These are phyloP conservation scores for Eulithis testata DNA, from an alignment of 2,888 invertebrate species.

Conservation along the genomic window DNA sequence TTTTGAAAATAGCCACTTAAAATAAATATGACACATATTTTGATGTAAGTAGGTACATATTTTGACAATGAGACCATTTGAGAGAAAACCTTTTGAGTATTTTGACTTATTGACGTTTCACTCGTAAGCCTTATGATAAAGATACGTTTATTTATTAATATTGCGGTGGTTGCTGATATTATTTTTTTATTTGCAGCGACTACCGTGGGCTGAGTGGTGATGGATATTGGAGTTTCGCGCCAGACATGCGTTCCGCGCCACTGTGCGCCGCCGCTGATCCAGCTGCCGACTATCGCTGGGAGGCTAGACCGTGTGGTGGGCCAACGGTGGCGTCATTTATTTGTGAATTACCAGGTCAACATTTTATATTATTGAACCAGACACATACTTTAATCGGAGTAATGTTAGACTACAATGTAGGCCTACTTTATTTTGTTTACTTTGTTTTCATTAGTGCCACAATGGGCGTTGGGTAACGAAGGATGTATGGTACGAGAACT, in stretches of 20 bases:
- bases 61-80: too few relatives aligned
- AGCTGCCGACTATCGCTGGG: slow-evolving; percentile 91
- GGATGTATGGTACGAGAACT: slow-evolving; percentile 89
- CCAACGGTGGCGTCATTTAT: slow-evolving; percentile 91
- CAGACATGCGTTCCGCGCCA: slow-evolving; percentile 84
- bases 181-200: slow-evolving; percentile 68
- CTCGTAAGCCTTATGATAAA: slow-evolving; percentile 5
- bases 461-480: slow-evolving; percentile 88
- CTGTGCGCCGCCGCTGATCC: slow-evolving; percentile 91
- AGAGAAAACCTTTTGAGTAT: too few relatives aligned
- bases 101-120: too few relatives aligned
- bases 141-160: background rate
- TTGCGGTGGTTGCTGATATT: background rate
- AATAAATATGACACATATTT: too few relatives aligned
- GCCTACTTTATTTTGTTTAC: background rate
- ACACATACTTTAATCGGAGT: too few relatives aligned
- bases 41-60: too few relatives aligned
- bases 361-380: background rate
- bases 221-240: slow-evolving; percentile 90
- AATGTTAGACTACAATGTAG: too few relatives aligned
- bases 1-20: too few relatives aligned
- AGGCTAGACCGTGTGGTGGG: slow-evolving; percentile 89
- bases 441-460: slow-evolving; percentile 83
- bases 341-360: slow-evolving; percentile 90
- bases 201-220: slow-evolving; percentile 85